A percentile compares a stretch with the other conserved stretches of the same genome.
phyloP scores from a whole-genome alignment of 2,888 invertebrate species.

The Pocota personata region DNA sequence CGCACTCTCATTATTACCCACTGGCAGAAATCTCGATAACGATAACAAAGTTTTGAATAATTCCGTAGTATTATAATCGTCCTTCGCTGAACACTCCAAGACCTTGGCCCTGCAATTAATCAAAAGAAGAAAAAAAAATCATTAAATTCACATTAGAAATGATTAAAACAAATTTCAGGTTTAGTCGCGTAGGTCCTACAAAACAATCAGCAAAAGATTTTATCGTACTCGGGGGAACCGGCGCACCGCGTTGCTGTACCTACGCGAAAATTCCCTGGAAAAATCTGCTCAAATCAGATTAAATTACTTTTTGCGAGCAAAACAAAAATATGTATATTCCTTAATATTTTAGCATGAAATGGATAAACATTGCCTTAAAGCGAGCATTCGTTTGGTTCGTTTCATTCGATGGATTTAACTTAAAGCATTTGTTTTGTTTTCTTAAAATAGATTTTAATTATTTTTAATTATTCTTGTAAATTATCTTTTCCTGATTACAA shows the following conservation, averaged over 20 bases:
- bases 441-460: slow-evolving; percentile 17
- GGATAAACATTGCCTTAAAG: not conserved
- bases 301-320: slow-evolving; percentile 3
- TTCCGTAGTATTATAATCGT: slow-evolving; percentile 90
- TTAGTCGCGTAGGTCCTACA: not conserved
- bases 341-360: not conserved
- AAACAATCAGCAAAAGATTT: not conserved
- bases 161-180: not conserved
- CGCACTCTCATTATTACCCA: slow-evolving; percentile 84
- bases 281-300: slow-evolving; percentile 2
- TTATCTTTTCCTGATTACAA: not conserved
- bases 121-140: slow-evolving; percentile 3
- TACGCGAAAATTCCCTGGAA: not conserved
- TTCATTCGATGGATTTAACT: not conserved
- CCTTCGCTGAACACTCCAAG: slow-evolving; percentile 91
- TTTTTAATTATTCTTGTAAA: not conserved
- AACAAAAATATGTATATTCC: not conserved
- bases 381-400: not conserved
- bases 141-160: not conserved
- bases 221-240: not conserved
- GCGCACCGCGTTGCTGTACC: not conserved
- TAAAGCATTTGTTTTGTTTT: not conserved
- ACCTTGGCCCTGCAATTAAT: slow-evolving; percentile 86
- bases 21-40: slow-evolving; percentile 88
- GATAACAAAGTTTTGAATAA: slow-evolving; percentile 91